Conservation (phyloP, 23 tunicate species). For the Botrylloides violaceus region DNA sequence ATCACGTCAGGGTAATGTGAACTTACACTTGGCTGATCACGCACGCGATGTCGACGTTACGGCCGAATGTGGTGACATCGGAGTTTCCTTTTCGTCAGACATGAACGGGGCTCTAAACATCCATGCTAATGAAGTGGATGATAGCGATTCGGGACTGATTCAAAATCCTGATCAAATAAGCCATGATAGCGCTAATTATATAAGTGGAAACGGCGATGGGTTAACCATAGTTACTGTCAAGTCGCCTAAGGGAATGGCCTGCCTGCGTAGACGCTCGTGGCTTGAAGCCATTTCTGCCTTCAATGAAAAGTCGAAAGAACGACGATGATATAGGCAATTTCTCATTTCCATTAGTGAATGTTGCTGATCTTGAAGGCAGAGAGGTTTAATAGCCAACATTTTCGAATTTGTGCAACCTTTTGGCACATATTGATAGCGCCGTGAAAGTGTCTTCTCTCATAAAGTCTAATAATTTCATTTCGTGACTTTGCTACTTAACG, state of each 20-base stretch:
- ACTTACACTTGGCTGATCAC: slow-evolving; percentile 6
- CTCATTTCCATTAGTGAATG: no score
- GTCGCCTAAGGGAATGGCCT: not conserved
- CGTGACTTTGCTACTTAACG: no score
- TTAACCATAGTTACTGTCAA: not conserved
- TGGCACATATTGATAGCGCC: no score
- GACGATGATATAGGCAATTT: no score
- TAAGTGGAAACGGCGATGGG: not conserved
- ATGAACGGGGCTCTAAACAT: not conserved
- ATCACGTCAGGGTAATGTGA: slow-evolving; percentile 16
- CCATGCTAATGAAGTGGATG: not conserved
- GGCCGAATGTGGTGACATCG: not conserved
- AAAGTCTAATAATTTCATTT: no score
- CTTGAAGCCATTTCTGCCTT: not conserved
- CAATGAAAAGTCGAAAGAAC: no score
- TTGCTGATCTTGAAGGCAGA: no score
- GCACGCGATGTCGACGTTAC: not conserved
- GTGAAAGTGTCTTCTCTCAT: no score
- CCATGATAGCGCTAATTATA: no score
- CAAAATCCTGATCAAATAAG: not conserved
- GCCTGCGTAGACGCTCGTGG: not conserved
- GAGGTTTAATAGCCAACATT: no score
- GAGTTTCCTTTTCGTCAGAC: not conserved
- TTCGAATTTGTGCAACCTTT: no score
- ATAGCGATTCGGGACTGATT: not conserved